phyloP scores from a whole-genome alignment of 2,888 invertebrate genomes.

The Hemistola chrysoprasaria region DNA sequence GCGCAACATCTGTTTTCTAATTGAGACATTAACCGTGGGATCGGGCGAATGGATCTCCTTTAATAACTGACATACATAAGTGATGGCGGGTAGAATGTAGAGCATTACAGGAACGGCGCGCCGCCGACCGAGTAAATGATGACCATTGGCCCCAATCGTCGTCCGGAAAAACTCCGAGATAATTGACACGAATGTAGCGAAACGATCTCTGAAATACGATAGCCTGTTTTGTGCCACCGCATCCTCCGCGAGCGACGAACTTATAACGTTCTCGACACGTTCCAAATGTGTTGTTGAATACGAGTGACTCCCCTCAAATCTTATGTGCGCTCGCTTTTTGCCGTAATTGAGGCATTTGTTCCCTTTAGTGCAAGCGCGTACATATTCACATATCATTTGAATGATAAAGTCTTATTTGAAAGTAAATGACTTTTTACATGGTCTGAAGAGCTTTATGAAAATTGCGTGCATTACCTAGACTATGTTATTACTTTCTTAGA shows the following conservation, averaged over 20 bases:
- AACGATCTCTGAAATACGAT: conserved; percentile 52
- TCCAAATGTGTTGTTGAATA: conserved; percentile 37
- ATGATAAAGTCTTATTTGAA: background rate
- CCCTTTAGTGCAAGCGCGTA: conserved; percentile 4
- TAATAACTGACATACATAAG: conserved; percentile 71
- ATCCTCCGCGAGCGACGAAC: conserved; percentile 40
- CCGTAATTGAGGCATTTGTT: conserved; percentile 31
- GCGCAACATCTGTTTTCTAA: conserved; percentile 54
- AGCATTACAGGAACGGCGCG: conserved; percentile 49
- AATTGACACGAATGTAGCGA: conserved; percentile 70
- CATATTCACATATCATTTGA: conserved; percentile 1
- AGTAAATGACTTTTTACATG: too few species aligned
- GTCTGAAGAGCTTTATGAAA: background rate
- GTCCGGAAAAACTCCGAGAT: conserved; percentile 66
- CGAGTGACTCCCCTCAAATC: conserved; percentile 27
- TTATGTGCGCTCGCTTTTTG: conserved; percentile 26
- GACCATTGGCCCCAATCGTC: conserved; percentile 68
- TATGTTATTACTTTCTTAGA: too few species aligned
- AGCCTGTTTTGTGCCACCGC: conserved; percentile 34
- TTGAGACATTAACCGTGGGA: conserved; percentile 72
- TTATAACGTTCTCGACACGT: conserved; percentile 30
- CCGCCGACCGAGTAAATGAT: conserved; percentile 59
- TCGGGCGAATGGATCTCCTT: conserved; percentile 63
- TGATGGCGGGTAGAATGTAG: conserved; percentile 60
- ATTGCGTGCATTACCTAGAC: background rate